Evolutionary conservation across 2,888 invertebrate genomes (phyloP), one percentile per base, ranked within the genome.

Genomic region (Epinotia nisella): DNA sequence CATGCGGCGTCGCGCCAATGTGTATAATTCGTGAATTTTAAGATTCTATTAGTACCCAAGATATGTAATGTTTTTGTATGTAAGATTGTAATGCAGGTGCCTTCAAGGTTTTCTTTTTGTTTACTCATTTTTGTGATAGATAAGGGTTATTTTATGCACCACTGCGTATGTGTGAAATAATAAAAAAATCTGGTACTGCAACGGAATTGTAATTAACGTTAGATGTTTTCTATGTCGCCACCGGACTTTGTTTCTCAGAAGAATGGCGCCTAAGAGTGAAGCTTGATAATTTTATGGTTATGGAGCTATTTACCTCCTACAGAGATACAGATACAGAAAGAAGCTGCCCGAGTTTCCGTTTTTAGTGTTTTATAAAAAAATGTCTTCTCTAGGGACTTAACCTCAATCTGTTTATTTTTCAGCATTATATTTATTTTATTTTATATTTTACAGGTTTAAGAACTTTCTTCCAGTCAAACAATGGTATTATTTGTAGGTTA

Each of bases 21-120:
- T 29, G 51, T 39, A 56, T 66, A 79, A 82, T 82, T 79, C 78
- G 78, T 85, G 85, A 85, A 89, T 87, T 83, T 86, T 85, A 84
- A 87, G 82, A 74, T 80, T 85, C 83, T 83, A 86, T 90, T 87
- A 85, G 88, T 87, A 87, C 80, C 79, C 86, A 80, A 82, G 80
- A 81, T 84, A 86, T 85, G 87, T 82, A 82, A 81, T 80, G 83
- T 82, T 81, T 85, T 83, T 82, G 60, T 65, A 71, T 60, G 53
- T n/a, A 65, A 74, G 21, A 70, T 78, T 82, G 81, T 81, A 84
- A 84, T 79, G 86, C 90, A 89, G 88, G 89, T 81, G 75, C 76
- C 72, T 80, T 78, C 88, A 90, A 90, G 90, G 88, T 77, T 84
- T 82, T 74, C 78, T 77, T 83, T 85, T 86, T 87, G 83, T 86